Percentiles rank a stretch among this genome's conserved stretches.
Evolutionary conservation across 23 tunicate species (phyloP).

Genomic region (Trididemnum clinides): DNA sequence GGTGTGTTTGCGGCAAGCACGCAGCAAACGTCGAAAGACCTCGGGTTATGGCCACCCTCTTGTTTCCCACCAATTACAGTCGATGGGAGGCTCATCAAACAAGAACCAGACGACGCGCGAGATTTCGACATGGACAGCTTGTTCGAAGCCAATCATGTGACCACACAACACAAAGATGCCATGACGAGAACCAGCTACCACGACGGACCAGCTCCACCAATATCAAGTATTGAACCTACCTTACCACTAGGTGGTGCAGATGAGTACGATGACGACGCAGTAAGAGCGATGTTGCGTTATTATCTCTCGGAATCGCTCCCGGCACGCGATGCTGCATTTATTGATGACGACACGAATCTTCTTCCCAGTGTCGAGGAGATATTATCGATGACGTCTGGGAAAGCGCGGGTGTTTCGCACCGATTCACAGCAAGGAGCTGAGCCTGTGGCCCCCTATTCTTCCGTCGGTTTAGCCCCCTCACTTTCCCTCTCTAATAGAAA

Average conservation of each 20-base stretch:
- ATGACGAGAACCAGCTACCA: background rate
- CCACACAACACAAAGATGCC: background rate
- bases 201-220: constrained; percentile 26
- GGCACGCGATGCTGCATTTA: background rate
- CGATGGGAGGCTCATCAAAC: background rate
- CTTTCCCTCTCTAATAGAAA: background rate
- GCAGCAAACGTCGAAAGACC: no score
- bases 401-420: constrained; percentile 16
- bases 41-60: background rate
- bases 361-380: constrained; percentile 61
- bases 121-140: background rate
- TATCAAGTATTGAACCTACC: constrained; percentile 62
- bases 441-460: background rate
- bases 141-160: background rate
- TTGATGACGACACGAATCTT: background rate
- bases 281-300: constrained; percentile 66
- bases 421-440: background rate
- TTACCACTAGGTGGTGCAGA: background rate
- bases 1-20: no score
- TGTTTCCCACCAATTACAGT: background rate
- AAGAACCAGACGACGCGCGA: background rate
- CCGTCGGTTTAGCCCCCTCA: background rate
- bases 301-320: constrained; percentile 3
- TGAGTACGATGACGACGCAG: constrained; percentile 36
- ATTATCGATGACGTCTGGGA: constrained; percentile 32